phyloP scores from a whole-genome alignment of 2,888 invertebrate genomes.

The Tricholauxania praeusta region DNA sequence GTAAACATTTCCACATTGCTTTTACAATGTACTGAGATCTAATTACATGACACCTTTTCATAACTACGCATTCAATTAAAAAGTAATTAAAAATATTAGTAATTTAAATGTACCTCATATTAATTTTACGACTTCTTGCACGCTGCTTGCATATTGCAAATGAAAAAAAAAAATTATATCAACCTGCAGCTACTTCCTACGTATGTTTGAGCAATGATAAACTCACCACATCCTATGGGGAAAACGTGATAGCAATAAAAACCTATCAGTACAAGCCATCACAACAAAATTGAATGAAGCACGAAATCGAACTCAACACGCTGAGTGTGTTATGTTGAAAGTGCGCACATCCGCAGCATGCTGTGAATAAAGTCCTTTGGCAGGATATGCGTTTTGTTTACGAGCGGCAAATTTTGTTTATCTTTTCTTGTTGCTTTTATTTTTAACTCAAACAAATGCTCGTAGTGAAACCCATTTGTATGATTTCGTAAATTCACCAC shows the following conservation, averaged over 20 bases:
- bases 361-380: not conserved
- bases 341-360: not conserved
- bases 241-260: not conserved
- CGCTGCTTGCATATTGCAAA: too few species aligned
- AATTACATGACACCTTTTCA: too few species aligned
- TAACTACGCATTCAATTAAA: too few species aligned
- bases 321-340: not conserved
- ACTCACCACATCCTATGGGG: too few species aligned
- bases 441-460: not conserved
- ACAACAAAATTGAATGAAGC: not conserved
- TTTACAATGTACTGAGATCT: too few species aligned
- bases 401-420: constrained; percentile 1
- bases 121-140: too few species aligned
- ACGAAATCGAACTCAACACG: not conserved
- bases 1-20: too few species aligned
- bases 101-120: too few species aligned
- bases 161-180: too few species aligned
- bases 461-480: not conserved
- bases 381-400: constrained; percentile 24
- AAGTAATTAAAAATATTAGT: too few species aligned
- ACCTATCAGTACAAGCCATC: not conserved
- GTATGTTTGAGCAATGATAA: too few species aligned
- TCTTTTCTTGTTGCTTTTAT: constrained; percentile 10
- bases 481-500: constrained; percentile 8
- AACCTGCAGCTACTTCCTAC: too few species aligned